A percentile compares a stretch with the other conserved stretches of the same genome.
phyloP scores from a whole-genome alignment of 2,113 vertebrate genomes.

The Parotia lawesii region DNA sequence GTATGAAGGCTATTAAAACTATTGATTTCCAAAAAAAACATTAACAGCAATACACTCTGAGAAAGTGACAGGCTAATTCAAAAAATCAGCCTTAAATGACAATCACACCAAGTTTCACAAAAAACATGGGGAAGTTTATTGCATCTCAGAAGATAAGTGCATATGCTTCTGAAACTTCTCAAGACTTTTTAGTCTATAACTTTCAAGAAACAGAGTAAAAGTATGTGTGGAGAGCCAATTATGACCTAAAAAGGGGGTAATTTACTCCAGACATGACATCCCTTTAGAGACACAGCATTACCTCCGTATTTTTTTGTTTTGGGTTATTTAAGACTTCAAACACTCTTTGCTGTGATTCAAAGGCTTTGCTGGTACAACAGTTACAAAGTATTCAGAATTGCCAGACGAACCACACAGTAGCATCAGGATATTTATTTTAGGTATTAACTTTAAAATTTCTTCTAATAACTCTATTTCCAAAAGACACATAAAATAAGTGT shows the following conservation, averaged over 20 bases:
- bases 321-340: background rate
- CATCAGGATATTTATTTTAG: background rate
- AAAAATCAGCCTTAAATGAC: background rate
- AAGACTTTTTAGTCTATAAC: background rate
- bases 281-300: background rate
- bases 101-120: background rate
- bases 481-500: background rate
- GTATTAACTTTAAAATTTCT: background rate
- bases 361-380: background rate
- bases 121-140: background rate
- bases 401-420: background rate
- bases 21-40: background rate
- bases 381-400: background rate
- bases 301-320: background rate
- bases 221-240: background rate
- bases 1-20: background rate
- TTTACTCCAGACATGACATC: background rate
- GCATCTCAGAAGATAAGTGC: accelerated
- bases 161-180: background rate
- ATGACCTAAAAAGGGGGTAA: background rate
- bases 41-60: background rate
- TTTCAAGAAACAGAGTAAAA: background rate
- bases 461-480: background rate
- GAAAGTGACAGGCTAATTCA: background rate
- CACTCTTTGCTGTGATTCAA: background rate